Conservation (phyloP, 2,888 invertebrate genomes). For the Acanthoscelides obtectus region DNA sequence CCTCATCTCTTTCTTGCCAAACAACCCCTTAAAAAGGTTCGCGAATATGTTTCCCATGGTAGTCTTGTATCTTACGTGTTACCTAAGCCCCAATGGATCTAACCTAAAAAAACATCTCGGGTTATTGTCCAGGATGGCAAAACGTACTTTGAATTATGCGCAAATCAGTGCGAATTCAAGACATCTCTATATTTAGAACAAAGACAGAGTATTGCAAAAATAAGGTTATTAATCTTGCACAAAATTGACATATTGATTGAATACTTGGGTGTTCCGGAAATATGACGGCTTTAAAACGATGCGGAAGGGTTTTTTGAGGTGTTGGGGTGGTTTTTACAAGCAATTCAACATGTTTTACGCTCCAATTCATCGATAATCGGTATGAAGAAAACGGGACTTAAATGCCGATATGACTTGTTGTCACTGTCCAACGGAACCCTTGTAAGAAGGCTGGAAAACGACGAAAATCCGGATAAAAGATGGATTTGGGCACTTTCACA, state of each 20-base stretch:
- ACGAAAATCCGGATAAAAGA: conserved; percentile 18
- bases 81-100: background rate
- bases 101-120: background rate
- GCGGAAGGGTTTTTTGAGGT: background rate
- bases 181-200: conserved; percentile 37
- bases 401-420: conserved; percentile 52
- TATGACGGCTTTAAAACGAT: background rate
- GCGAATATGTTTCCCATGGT: conserved; percentile 98
- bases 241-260: conserved; percentile 43
- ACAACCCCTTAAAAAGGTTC: conserved; percentile 97
- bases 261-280: conserved; percentile 17
- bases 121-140: conserved; percentile 2
- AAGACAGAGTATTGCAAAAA: conserved; percentile 32
- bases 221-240: conserved; percentile 41
- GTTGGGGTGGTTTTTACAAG: background rate
- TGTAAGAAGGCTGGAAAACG: background rate
- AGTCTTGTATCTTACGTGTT: conserved; percentile 28
- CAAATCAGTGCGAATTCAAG: conserved; percentile 9
- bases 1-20: conserved; percentile 99
- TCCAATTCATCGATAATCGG: background rate
- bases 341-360: conserved; percentile 8
- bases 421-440: conserved; percentile 42
- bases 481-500: conserved; percentile 17
- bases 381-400: conserved; percentile 21
- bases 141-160: conserved; percentile 4